These are phyloP conservation scores for Cisticola juncidis DNA, from an alignment of 2,113 vertebrate species.

Conservation along the genomic window DNA sequence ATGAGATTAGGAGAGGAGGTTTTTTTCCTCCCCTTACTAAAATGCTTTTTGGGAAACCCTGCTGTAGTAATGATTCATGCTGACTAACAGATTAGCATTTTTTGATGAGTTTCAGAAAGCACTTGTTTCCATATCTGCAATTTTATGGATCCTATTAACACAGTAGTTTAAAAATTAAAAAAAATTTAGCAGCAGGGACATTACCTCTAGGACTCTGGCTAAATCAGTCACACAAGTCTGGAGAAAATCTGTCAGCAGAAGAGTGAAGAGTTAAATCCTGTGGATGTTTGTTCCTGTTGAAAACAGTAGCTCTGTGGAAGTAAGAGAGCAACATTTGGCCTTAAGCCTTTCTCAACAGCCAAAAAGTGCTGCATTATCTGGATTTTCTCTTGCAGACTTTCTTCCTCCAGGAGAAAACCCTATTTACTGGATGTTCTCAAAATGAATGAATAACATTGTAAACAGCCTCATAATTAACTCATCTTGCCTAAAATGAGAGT, in stretches of 20 bases:
- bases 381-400: background rate
- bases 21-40: background rate
- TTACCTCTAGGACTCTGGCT: background rate
- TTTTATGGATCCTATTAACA: background rate
- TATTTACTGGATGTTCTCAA: background rate
- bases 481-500: background rate
- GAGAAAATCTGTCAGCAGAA: background rate
- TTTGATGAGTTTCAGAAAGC: background rate
- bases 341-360: background rate
- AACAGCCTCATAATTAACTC: background rate
- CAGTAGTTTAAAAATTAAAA: background rate
- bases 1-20: background rate
- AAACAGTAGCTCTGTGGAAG: background rate
- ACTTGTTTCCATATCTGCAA: background rate
- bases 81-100: background rate
- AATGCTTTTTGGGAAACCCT: background rate
- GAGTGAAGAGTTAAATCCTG: background rate
- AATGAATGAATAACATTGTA: background rate
- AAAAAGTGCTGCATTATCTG: background rate
- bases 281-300: background rate
- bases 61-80: background rate
- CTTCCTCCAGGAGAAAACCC: constrained; percentile 4
- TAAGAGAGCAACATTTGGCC: background rate
- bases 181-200: background rate
- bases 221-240: background rate